Percentiles rank a stretch among this genome's conserved stretches.
Conservation (phyloP, 2,888 invertebrate genomes). For the Netelia inedita region DNA sequence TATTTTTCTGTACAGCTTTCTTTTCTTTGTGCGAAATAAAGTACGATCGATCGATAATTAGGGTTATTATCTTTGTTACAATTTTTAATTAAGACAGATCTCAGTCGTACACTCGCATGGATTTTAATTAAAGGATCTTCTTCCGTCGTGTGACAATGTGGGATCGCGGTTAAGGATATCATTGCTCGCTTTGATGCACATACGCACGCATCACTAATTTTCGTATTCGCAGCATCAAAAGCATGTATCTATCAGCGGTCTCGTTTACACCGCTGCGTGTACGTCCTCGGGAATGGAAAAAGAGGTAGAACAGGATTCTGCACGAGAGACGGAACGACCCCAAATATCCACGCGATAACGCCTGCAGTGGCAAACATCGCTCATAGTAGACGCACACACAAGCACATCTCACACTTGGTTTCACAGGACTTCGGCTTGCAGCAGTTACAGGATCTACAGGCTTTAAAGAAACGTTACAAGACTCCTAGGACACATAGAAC, state of each 20-base stretch:
- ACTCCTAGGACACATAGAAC: too few relatives aligned
- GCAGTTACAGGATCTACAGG: too few relatives aligned
- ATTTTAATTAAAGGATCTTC: slow-evolving; percentile 77
- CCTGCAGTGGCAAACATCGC: too few relatives aligned
- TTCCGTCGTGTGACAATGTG: slow-evolving; percentile 42
- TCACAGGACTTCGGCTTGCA: too few relatives aligned
- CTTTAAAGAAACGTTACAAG: too few relatives aligned
- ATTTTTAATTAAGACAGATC: background rate
- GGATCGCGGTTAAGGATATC: slow-evolving; percentile 50
- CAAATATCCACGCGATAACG: too few relatives aligned
- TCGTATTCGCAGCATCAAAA: slow-evolving; percentile 14
- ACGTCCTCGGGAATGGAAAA: slow-evolving; percentile 4
- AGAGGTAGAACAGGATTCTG: background rate
- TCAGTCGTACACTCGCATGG: slow-evolving; percentile 57
- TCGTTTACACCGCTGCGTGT: slow-evolving; percentile 51
- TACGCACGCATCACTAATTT: slow-evolving; percentile 52
- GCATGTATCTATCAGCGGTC: slow-evolving; percentile 39
- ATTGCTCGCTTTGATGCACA: slow-evolving; percentile 46
- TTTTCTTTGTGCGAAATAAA: background rate
- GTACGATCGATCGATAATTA: background rate
- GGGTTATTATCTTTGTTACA: background rate
- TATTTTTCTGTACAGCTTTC: slow-evolving; percentile 21
- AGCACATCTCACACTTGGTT: too few relatives aligned
- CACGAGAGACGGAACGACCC: too few relatives aligned
- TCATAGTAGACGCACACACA: too few relatives aligned